These are phyloP conservation scores for Lumbricus terrestris DNA, from an alignment of 2,888 invertebrate genomes.

Conservation along the genomic window DNA sequence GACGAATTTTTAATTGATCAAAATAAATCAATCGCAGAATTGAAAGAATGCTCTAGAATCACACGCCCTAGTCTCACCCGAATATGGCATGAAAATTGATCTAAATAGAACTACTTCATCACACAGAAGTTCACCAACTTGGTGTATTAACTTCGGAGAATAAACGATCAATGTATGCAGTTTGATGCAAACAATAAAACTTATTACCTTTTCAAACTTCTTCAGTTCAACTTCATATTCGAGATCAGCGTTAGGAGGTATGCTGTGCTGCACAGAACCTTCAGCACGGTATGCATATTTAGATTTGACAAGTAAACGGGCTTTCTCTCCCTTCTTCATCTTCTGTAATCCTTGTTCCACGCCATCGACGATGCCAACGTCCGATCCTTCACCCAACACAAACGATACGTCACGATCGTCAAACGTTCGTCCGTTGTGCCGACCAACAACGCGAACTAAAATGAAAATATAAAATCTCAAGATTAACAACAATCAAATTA, in stretches of 20 bases:
- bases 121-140: not conserved
- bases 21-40: no score
- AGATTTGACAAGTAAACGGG: conserved; percentile 66
- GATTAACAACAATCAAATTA: not conserved
- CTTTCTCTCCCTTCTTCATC: conserved; percentile 78
- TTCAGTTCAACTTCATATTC: conserved; percentile 76
- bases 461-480: conserved; percentile 40
- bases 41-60: no score
- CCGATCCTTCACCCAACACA: conserved; percentile 79
- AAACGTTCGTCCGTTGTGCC: conserved; percentile 69
- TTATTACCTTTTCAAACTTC: conserved; percentile 75
- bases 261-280: conserved; percentile 71
- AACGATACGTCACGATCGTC: conserved; percentile 82
- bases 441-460: conserved; percentile 74
- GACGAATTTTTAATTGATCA: no score
- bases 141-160: no score
- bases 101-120: not conserved
- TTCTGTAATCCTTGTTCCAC: conserved; percentile 63
- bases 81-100: not conserved
- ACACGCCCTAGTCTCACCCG: not conserved
- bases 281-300: conserved; percentile 76
- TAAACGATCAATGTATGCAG: not conserved
- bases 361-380: conserved; percentile 75
- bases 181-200: not conserved
- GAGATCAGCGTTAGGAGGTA: conserved; percentile 73